Evolutionary conservation across 35 echinoderm and acorn worm genomes (phyloP), one percentile per base, ranked within the genome.

Genomic region (Lytechinus pictus): DNA sequence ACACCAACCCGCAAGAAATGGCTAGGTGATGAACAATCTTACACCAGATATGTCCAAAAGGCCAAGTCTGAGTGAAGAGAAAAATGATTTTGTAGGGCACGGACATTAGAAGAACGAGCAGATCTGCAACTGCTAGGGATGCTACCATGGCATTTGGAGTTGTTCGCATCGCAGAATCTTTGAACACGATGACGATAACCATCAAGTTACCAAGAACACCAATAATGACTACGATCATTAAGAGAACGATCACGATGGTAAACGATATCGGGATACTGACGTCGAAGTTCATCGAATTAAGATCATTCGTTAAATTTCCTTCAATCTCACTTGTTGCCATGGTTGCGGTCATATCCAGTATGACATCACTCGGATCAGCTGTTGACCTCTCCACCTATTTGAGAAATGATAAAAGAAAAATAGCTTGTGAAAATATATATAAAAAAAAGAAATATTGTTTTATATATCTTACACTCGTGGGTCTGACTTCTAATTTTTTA

Each of bases 91-190:
- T 97, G 60, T 95, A 95, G 9, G 98, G 98, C 24, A 99, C 98
- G 21, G 96, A 97, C 24, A 92, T 87, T 2, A 97, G 52, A 10
- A 99, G 93, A 58, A 99, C 94, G 6, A 99, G 57, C 14, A 99
- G 95, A 54, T 99, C 98, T 27, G 97, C 98, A 27, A 99, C 57
- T 9, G 95, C 98, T n/a, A 99, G 98, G n/a, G 97, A 96, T 6
- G 98, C 97, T 28, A 99, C 97, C 14, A 99, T 92, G 19, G 95
- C 96, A 86, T 99, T 99, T 10, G 98, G 98, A 52, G 97, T 97
- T 86, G 92, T 97, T 54, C 98, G 90, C 98, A 99, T 99, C n/a
- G 96, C 94, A 3, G 94, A 53, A 52, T 99, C 96, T 13, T 96
- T 53, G 9, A 99, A 28, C 10, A 99, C 98, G n/a, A 99, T 97